Base-by-base conservation (phyloP, 2,888 invertebrate species). In the Lobophora halterata region DNA sequence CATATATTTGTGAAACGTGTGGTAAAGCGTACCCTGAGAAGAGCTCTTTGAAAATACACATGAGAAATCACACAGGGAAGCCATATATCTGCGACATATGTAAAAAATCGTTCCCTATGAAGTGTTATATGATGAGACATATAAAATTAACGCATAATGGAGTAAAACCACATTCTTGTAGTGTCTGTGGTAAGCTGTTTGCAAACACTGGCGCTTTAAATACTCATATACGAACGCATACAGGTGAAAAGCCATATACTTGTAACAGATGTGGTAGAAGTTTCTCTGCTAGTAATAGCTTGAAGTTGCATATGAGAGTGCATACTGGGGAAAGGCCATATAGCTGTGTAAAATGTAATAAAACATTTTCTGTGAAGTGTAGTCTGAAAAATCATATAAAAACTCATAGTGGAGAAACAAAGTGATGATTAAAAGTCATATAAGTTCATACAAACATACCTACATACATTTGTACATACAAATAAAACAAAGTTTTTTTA, bases 1-100 rank as follows among this genome's bases (percentile, higher is more conserved):
- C 41, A 1, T 42, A 19, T n/a, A 11, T 27, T 1, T 42, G 41
- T 9, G 31, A 36, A 1, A 23, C 18, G 1, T 42, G 41, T 16
- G 21, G 32, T 14, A 36, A 32, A 28, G 19, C 27, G 5, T 42
- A 36, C 13, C 9, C 9, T n/a, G 3, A 9, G 1, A 23, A 23
- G 3, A 6, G 11, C 5, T 3, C 24, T n/a, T 13, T 25, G 2
- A 13, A 25, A 11, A 11, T 13, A 25, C 13, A 25, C 7, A 25
- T 25, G n/a, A 20, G 9, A 20, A 3, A 9, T 3, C 20, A 20
- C 5, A 5, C 20, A 20, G 9, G n/a, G 2, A 20, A 20, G 3
- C 9, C 20, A 20, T 20, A 20, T 9, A 1, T 12, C 5, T 23
- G 23, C 12, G 4, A 23, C 6, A 5, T 4, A 10, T 23, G 23